Conservation (phyloP, 2,113 vertebrate species). For the Circaetus cinerascens region DNA sequence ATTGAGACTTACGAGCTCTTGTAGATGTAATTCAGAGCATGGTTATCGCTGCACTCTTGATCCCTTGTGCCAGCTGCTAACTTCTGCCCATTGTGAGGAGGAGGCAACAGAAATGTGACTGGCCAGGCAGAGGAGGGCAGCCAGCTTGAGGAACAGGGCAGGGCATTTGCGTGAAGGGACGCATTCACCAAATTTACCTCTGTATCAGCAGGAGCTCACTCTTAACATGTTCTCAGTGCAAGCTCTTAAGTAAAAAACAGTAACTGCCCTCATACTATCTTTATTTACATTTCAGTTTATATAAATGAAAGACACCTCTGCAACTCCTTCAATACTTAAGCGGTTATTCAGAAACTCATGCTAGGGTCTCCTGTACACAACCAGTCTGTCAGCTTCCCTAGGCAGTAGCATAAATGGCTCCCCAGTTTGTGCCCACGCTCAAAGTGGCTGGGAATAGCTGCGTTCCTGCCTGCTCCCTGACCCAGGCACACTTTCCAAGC, state of each 20-base stretch:
- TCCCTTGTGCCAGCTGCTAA: neutral
- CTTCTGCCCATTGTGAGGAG: neutral
- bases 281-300: neutral
- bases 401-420: neutral
- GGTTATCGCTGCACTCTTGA: rapidly evolving
- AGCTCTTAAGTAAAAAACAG: neutral
- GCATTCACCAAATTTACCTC: neutral
- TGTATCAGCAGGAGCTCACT: neutral
- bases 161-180: rapidly evolving
- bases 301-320: neutral
- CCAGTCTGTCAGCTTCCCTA: neutral
- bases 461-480: neutral
- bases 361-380: neutral
- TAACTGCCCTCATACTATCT: neutral
- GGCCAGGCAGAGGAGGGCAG: neutral
- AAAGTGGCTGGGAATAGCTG: neutral
- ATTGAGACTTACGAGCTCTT: neutral
- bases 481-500: neutral
- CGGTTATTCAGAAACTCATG: neutral
- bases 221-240: neutral
- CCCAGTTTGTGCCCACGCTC: neutral
- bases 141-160: neutral
- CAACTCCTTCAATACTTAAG: neutral
- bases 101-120: neutral
- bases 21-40: neutral